Evolutionary conservation across 2,888 invertebrate species (phyloP), one percentile per base, ranked within the genome.

Genomic region (Pristionchus fissidentatus): DNA sequence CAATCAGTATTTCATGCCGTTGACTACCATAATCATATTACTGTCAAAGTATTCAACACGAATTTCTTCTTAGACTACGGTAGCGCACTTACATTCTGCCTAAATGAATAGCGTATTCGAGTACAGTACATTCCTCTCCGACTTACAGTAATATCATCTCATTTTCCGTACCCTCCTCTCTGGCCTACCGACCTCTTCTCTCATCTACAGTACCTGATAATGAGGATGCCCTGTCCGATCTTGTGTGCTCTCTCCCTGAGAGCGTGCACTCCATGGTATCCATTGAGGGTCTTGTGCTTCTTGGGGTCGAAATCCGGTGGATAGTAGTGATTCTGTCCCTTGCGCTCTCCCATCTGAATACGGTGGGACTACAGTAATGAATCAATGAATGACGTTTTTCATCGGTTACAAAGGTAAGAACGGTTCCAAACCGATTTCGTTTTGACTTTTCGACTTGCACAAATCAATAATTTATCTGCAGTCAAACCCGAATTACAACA

Each of bases 281-380:
- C 96, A 93, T 99, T 98, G 49, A 99, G 94, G 7, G 97, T 97
- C 88, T 97, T 97, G 87, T 93, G 93, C 90, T 96, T 96, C 91
- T 95, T 95, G 3, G 98, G 98, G 93, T 98, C 96, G 94, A 98
- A 99, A 93, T 99, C 98, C 19, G 99, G 98, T 87, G 99, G 99
- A 93, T 99, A 99, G 92, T 99, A 99, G 89, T 96, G 95, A 93
- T 99, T 99, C 90, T 96, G 96, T 62, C 98, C 89, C 93, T 99
- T 99, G 55, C 99, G 95, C 94, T 99, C 99, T 93, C 98, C 99
- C 99, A 92, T 92, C 70, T 70, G 62, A n/a, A 29, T 26, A 38
- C 49, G 29, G 32, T 57, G 22, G 8, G n/a, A 43, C 38, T 41
- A 43, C 3, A 13, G 43, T 41, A 29, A 60, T 32, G 29, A 3